Evolutionary conservation across 2,888 invertebrate species (phyloP).

Genomic region (Phyllotreta striolata): DNA sequence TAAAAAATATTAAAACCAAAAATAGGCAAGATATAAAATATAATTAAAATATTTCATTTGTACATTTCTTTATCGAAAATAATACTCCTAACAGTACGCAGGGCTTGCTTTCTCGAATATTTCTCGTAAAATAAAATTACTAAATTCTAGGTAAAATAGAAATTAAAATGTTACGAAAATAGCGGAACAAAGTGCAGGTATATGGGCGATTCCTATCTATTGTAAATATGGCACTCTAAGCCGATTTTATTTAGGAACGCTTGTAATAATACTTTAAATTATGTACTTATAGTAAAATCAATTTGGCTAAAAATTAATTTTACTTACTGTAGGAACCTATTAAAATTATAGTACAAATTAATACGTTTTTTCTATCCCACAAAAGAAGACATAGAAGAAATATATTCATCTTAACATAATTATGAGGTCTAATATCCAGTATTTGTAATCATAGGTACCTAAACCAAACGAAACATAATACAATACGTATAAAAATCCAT

Average conservation of each 20-base stretch:
- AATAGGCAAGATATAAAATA: slow-evolving; percentile 20
- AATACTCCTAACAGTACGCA: slow-evolving; percentile 18
- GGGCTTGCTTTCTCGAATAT: slow-evolving; percentile 6
- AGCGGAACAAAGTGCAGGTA: not conserved
- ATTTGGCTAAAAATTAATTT: not conserved
- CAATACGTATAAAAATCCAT: not conserved
- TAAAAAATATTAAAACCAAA: not conserved
- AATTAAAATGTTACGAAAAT: slow-evolving; percentile 3
- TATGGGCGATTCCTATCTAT: not conserved
- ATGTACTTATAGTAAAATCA: not conserved
- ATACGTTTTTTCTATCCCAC: no score
- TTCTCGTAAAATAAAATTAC: slow-evolving; percentile 7
- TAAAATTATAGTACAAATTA: no score
- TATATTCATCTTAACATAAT: no score
- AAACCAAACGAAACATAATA: slow-evolving; percentile 3
- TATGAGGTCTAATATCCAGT: no score
- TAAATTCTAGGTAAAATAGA: not conserved
- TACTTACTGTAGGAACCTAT: no score
- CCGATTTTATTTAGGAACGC: slow-evolving; percentile 9
- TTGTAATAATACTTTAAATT: not conserved
- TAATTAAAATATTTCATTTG: slow-evolving; percentile 15
- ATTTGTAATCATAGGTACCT: not conserved
- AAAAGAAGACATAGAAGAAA: no score
- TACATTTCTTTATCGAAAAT: slow-evolving; percentile 15
- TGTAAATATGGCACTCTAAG: slow-evolving; percentile 14